Conservation (phyloP, 1,140 invertebrate genomes). For the Trachymyrmex cornetzi region DNA sequence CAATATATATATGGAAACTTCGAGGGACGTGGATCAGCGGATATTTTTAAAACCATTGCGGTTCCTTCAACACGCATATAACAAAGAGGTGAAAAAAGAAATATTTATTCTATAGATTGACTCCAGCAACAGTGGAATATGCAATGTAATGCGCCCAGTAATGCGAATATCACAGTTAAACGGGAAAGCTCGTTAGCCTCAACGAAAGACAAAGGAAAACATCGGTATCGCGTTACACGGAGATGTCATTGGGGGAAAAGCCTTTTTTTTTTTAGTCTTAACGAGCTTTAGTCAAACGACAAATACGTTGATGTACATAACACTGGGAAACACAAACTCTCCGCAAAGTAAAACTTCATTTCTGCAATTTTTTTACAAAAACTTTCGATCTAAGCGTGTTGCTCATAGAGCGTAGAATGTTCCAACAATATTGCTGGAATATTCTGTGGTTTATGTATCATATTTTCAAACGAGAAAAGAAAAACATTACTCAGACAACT, state of each 20-base stretch:
- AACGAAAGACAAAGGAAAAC: constrained; percentile 26
- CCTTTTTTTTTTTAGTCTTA: neutral
- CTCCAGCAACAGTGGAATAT: constrained; percentile 9
- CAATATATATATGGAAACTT: neutral
- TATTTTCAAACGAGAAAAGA: neutral
- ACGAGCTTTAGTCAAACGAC: neutral
- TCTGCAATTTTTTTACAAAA: neutral
- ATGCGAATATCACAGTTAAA: constrained; percentile 82
- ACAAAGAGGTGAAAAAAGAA: neutral
- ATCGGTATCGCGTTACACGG: constrained; percentile 12
- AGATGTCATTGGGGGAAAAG: neutral
- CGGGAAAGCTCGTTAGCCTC: constrained; percentile 66
- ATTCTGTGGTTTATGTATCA: neutral
- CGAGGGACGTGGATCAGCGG: neutral
- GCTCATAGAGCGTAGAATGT: neutral
- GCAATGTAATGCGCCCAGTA: constrained; percentile 50
- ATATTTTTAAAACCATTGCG: neutral
- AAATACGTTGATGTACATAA: neutral
- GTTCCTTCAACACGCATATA: neutral
- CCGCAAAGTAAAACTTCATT: neutral
- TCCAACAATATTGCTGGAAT: neutral
- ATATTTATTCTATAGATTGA: constrained; percentile 3
- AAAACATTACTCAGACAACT: neutral
- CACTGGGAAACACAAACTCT: neutral
- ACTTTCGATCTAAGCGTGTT: neutral